These are phyloP conservation scores for Pionites leucogaster DNA, from an alignment of 2,113 vertebrate genomes.

Conservation along the genomic window DNA sequence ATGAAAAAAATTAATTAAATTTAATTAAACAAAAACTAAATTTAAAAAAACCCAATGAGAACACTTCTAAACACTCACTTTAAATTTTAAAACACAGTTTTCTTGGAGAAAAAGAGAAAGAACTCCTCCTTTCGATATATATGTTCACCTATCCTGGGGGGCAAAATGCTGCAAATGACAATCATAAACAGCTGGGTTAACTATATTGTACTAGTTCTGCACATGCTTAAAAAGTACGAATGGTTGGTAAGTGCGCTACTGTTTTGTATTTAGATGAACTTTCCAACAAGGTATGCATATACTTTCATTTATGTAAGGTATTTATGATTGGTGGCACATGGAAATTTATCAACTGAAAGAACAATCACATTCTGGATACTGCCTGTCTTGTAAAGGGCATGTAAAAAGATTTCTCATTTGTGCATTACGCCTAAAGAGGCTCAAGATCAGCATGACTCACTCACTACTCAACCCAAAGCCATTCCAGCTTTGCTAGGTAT, in stretches of 20 bases:
- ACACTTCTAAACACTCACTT: not conserved
- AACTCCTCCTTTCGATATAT: not conserved
- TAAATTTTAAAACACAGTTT: not conserved
- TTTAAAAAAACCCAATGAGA: not conserved
- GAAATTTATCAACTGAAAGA: not conserved
- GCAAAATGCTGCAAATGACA: not conserved
- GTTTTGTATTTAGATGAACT: not conserved
- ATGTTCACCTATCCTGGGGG: not conserved
- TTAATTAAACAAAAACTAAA: not conserved
- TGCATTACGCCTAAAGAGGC: not conserved
- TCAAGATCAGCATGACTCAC: not conserved
- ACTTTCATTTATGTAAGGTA: not conserved
- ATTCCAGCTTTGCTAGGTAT: conserved; percentile 17
- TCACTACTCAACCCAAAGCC: not conserved
- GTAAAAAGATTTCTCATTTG: not conserved
- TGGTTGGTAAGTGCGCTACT: not conserved
- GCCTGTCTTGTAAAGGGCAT: not conserved
- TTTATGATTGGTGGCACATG: not conserved
- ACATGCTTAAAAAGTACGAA: not conserved
- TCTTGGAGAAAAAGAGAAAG: not conserved
- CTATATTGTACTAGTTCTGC: not conserved
- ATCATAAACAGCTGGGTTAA: not conserved
- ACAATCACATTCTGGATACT: not conserved
- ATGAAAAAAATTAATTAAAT: not conserved
- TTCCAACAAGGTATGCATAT: not conserved